Conservation (phyloP, 2,888 invertebrate genomes). For the Leptodirus hochenwartii region DNA sequence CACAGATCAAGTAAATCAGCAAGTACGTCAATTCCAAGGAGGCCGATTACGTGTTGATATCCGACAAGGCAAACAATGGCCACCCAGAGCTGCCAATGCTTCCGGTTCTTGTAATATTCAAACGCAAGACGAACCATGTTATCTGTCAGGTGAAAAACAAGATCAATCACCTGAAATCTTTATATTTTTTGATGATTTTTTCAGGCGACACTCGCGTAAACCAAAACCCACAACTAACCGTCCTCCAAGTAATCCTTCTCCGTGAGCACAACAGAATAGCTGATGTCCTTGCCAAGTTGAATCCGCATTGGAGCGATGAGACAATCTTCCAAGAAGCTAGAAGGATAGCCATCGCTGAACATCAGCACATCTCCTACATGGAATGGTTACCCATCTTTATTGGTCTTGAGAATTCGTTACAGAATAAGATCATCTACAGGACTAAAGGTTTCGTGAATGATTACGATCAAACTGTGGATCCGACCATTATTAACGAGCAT, state of each 20-base stretch:
- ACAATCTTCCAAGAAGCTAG: constrained; percentile 54
- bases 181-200: constrained; percentile 9
- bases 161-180: too few species aligned
- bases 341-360: constrained; percentile 46
- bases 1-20: constrained; percentile 40
- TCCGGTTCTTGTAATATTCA: constrained; percentile 47
- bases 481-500: constrained; percentile 47
- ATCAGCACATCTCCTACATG: constrained; percentile 57
- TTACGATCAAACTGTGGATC: constrained; percentile 45
- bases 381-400: constrained; percentile 61
- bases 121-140: constrained; percentile 51
- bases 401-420: constrained; percentile 41
- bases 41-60: constrained; percentile 46
- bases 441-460: constrained; percentile 42
- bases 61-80: constrained; percentile 50
- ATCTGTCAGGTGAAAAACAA: constrained; percentile 41
- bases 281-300: constrained; percentile 35
- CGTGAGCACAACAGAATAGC: constrained; percentile 62
- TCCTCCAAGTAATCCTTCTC: constrained; percentile 46
- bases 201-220: constrained; percentile 50
- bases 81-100: constrained; percentile 48
- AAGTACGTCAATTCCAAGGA: constrained; percentile 45
- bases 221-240: constrained; percentile 52
- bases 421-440: constrained; percentile 42
- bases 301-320: constrained; percentile 63